Percentiles rank a stretch among this genome's conserved stretches.
phyloP scores from a whole-genome alignment of 2,797 vertebrate species.

The Naso thynnoides region DNA sequence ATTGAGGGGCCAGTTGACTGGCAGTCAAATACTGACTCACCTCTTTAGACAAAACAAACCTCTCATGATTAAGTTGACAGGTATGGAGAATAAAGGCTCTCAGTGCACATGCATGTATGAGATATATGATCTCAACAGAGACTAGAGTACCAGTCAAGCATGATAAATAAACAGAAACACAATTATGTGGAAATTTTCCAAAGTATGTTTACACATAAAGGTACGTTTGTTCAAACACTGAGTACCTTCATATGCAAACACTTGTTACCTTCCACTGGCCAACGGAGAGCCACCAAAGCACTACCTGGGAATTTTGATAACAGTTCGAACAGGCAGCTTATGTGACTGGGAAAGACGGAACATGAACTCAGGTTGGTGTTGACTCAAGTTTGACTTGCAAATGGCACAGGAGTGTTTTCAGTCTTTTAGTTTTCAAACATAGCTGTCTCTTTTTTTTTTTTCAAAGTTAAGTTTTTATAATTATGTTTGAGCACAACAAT shows the following conservation, averaged over 20 bases:
- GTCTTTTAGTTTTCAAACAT: not conserved
- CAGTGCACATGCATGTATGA: constrained; percentile 4
- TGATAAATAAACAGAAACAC: constrained; percentile 36
- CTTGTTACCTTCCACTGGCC: constrained; percentile 35
- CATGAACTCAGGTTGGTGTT: not conserved
- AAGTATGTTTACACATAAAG: constrained; percentile 29
- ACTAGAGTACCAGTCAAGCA: constrained; percentile 36
- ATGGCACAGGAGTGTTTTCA: not conserved
- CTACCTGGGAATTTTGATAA: constrained; percentile 56
- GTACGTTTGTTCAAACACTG: constrained; percentile 51
- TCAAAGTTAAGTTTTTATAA: no score
- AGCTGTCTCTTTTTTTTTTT: not conserved
- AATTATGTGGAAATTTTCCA: constrained; percentile 43
- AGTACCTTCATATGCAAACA: constrained; percentile 45
- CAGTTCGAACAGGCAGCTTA: constrained; percentile 20
- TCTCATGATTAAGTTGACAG: constrained; percentile 56
- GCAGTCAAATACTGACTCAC: constrained; percentile 27
- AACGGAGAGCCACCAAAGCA: constrained; percentile 39
- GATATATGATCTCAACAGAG: constrained; percentile 55
- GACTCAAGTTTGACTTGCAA: not conserved
- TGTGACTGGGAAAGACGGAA: constrained; percentile 9
- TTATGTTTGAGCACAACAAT: no score
- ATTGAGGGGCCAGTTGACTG: constrained; percentile 17
- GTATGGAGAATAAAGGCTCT: constrained; percentile 56
- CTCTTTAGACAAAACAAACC: constrained; percentile 44